A percentile compares a stretch with the other conserved stretches of the same genome.
Evolutionary conservation across 2,797 vertebrate genomes (phyloP).

Genomic region (Malurus leucopterus): DNA sequence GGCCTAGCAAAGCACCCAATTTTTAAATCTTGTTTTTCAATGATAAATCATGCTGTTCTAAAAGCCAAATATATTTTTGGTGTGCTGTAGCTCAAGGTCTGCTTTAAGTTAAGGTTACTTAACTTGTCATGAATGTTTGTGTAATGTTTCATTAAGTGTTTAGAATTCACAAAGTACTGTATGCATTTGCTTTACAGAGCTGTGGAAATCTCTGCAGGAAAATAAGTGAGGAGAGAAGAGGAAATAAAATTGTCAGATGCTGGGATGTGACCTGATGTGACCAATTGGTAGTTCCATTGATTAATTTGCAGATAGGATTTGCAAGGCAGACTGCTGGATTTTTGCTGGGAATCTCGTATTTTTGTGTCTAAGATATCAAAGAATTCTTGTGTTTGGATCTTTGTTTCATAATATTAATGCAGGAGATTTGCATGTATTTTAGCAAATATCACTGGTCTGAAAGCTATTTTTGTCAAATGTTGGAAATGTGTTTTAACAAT

Average conservation of each 20-base stretch:
- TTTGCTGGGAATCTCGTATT: background rate
- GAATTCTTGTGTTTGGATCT: background rate
- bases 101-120: constrained; percentile 46
- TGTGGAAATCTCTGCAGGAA: background rate
- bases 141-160: constrained; percentile 11
- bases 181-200: background rate
- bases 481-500: constrained; percentile 49
- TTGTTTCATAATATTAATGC: constrained; percentile 41
- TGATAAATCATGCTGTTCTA: background rate
- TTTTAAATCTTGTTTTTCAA: constrained; percentile 18
- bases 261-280: background rate
- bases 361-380: background rate
- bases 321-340: background rate
- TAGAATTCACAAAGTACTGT: background rate
- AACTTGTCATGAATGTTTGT: constrained; percentile 39
- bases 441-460: constrained; percentile 46
- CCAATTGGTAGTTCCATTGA: accelerated
- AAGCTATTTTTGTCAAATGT: constrained; percentile 37
- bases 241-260: background rate
- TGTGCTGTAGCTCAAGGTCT: background rate
- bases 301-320: background rate
- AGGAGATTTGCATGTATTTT: constrained; percentile 26
- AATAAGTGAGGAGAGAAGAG: background rate
- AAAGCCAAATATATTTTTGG: background rate
- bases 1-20: background rate